Evolutionary conservation across 2,888 invertebrate species (phyloP).

Genomic region (Dromius quadrimaculatus): DNA sequence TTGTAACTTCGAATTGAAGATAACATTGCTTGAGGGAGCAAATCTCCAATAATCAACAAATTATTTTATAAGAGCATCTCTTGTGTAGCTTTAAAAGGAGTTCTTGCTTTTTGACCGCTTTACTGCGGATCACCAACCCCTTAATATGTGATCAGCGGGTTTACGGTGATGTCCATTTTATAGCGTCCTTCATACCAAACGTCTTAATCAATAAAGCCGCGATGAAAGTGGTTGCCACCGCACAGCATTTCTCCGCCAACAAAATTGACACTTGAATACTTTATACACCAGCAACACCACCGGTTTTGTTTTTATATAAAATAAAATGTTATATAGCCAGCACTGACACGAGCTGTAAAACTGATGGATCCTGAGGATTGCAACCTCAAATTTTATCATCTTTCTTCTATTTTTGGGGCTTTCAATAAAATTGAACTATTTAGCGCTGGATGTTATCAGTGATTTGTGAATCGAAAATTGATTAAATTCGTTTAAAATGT

Average conservation of each 20-base stretch:
- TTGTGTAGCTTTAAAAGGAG: too few species aligned
- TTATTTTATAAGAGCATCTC: too few species aligned
- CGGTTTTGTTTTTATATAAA: conserved; percentile 45
- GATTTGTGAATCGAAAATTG: conserved; percentile 33
- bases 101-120: too few species aligned
- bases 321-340: conserved; percentile 22
- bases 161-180: conserved; percentile 47
- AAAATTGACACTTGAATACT: conserved; percentile 49
- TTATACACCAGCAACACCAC: conserved; percentile 25
- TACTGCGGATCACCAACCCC: too few species aligned
- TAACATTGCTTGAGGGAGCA: too few species aligned
- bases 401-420: conserved; percentile 16
- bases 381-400: conserved; percentile 16
- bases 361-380: conserved; percentile 14
- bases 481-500: conserved; percentile 32
- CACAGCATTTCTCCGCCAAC: conserved; percentile 38
- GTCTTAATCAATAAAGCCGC: conserved; percentile 48
- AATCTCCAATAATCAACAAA: too few species aligned
- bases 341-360: conserved; percentile 27
- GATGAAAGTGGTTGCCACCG: conserved; percentile 18
- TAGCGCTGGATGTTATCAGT: conserved; percentile 17
- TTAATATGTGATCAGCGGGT: conserved; percentile 40
- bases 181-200: conserved; percentile 47
- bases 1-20: too few species aligned
- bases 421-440: conserved; percentile 3